These are phyloP conservation scores for Microcebus ravelobensis DNA, from an alignment of 2,113 vertebrate genomes.

Conservation along the genomic window DNA sequence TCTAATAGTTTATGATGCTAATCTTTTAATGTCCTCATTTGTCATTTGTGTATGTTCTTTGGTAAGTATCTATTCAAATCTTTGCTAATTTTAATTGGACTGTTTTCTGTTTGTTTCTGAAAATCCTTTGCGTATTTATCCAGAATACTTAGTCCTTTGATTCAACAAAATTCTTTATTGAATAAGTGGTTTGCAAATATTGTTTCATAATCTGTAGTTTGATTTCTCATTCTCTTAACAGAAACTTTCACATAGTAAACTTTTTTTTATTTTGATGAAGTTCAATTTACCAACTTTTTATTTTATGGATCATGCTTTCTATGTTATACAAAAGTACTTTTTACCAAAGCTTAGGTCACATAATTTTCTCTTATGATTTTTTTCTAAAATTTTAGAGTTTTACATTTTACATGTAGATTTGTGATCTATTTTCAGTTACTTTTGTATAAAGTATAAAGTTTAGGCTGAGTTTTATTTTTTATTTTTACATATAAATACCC, in stretches of 20 bases:
- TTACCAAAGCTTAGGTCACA: neutral
- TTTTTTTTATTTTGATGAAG: neutral
- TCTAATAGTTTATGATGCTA: neutral
- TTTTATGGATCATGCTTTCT: neutral
- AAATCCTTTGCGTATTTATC: neutral
- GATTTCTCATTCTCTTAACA: neutral
- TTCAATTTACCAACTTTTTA: neutral
- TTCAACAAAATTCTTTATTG: neutral
- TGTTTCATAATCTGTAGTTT: neutral
- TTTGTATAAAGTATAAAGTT: neutral
- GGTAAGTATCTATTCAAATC: neutral
- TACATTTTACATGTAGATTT: neutral
- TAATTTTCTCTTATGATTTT: neutral
- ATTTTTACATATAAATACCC: neutral
- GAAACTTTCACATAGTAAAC: neutral
- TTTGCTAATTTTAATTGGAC: neutral
- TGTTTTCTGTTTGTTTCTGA: neutral
- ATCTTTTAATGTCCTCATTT: neutral
- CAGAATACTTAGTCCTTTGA: neutral
- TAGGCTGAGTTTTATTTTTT: neutral
- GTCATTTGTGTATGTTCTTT: neutral
- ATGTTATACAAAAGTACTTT: neutral
- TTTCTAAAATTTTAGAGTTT: neutral
- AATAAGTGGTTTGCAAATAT: neutral
- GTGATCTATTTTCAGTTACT: neutral